Conservation (phyloP, 2,797 vertebrate species). For the Esox masquinongy region DNA sequence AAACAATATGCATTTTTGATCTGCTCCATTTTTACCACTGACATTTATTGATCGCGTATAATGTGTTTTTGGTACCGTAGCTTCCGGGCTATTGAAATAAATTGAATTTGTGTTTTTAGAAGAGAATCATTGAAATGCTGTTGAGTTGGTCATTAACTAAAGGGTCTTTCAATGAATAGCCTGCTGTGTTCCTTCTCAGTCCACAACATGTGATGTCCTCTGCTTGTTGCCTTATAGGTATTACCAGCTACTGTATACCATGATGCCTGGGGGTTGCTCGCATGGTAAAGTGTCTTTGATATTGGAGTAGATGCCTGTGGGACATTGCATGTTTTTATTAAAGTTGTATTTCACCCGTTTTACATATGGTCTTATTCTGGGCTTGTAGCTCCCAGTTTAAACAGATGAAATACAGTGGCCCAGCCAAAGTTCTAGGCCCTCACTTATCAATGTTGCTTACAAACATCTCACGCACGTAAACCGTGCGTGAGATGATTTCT, state of each 20-base stretch:
- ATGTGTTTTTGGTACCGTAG: constrained; percentile 23
- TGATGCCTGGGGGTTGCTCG: constrained; percentile 30
- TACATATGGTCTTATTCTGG: too few relatives aligned
- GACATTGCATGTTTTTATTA: background rate
- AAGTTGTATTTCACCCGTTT: background rate
- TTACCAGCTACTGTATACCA: constrained; percentile 17
- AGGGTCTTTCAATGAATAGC: background rate
- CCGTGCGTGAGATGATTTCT: too few relatives aligned
- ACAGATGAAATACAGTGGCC: too few relatives aligned
- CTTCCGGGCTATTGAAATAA: constrained; percentile 46
- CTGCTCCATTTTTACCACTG: constrained; percentile 44
- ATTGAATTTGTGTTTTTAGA: constrained; percentile 31
- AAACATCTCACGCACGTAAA: too few relatives aligned
- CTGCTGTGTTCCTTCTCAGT: background rate
- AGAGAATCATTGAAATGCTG: background rate
- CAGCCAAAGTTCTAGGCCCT: too few relatives aligned
- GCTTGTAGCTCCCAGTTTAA: too few relatives aligned
- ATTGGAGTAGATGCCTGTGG: background rate
- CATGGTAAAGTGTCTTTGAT: background rate
- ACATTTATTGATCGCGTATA: constrained; percentile 53
- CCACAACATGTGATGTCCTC: background rate
- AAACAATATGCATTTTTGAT: background rate
- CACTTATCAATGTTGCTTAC: too few relatives aligned
- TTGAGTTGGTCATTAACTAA: background rate
- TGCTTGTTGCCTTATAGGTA: constrained; percentile 18